A percentile compares a stretch with the other conserved stretches of the same genome.
These are phyloP conservation scores for Spodoptera exigua DNA, from an alignment of 2,888 invertebrate species.

Conservation along the genomic window DNA sequence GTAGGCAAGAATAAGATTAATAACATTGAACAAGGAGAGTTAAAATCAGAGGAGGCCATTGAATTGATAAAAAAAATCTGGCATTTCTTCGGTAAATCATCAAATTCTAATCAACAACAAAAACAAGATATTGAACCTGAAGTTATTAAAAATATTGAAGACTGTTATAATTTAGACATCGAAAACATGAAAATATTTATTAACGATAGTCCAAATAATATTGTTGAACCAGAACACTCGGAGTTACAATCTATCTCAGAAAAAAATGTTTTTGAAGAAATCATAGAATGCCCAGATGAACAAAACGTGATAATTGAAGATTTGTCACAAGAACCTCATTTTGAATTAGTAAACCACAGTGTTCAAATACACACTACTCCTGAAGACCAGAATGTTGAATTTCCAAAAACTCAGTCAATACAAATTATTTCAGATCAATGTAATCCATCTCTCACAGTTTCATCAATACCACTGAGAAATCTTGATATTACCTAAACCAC, in stretches of 20 bases:
- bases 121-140: too few relatives aligned
- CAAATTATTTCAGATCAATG: slow-evolving; percentile 12
- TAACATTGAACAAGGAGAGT: neutral
- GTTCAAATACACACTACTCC: slow-evolving; percentile 16
- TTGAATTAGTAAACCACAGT: slow-evolving; percentile 15
- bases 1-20: too few relatives aligned
- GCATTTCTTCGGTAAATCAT: slow-evolving; percentile 7
- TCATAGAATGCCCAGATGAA: slow-evolving; percentile 10
- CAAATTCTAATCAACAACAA: slow-evolving; percentile 6
- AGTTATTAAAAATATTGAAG: neutral
- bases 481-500: slow-evolving; percentile 37
- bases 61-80: slow-evolving; percentile 6
- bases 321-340: slow-evolving; percentile 15
- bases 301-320: slow-evolving; percentile 10
- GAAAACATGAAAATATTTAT: slow-evolving; percentile 13
- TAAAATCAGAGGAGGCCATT: slow-evolving; percentile 8
- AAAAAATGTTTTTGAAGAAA: slow-evolving; percentile 14
- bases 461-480: slow-evolving; percentile 11
- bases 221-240: slow-evolving; percentile 5
- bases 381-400: slow-evolving; percentile 21
- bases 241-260: slow-evolving; percentile 7
- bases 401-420: slow-evolving; percentile 9
- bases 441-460: slow-evolving; percentile 13
- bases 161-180: slow-evolving; percentile 6
- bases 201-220: slow-evolving; percentile 10